Evolutionary conservation across 1,140 invertebrate genomes (phyloP).

Genomic region (Chymomyza costata): DNA sequence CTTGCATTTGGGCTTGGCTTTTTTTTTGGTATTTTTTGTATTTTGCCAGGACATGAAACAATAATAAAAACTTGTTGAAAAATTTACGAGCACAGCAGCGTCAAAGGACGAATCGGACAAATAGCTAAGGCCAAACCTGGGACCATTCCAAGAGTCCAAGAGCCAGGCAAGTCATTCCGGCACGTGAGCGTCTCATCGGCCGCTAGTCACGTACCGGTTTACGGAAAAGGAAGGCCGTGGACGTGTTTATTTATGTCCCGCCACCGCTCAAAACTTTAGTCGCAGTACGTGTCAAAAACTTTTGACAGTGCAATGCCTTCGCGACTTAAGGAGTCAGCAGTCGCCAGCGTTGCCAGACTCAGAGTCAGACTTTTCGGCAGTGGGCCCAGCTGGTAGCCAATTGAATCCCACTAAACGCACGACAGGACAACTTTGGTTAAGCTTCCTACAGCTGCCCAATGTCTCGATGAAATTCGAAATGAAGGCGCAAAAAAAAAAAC

Average conservation of each 20-base stretch:
- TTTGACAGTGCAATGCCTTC: constrained; percentile 52
- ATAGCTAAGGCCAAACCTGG: neutral
- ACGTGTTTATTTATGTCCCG: constrained; percentile 55
- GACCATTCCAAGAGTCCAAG: constrained; percentile 1
- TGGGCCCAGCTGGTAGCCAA: constrained; percentile 37
- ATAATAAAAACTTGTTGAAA: constrained; percentile 61
- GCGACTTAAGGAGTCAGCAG: constrained; percentile 34
- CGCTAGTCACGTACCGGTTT: constrained; percentile 42
- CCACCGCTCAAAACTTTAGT: constrained; percentile 54
- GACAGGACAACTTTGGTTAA: too few relatives aligned
- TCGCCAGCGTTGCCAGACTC: constrained; percentile 16
- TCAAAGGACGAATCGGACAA: constrained; percentile 46
- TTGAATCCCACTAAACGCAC: constrained; percentile 19
- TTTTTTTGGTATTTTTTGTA: constrained; percentile 2
- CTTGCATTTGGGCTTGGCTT: neutral
- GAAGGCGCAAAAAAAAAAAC: too few relatives aligned
- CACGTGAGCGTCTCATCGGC: constrained; percentile 24
- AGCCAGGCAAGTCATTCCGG: constrained; percentile 9
- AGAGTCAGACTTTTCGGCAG: constrained; percentile 12
- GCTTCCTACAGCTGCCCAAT: too few relatives aligned
- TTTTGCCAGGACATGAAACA: constrained; percentile 38
- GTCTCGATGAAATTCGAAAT: too few relatives aligned
- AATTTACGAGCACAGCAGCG: constrained; percentile 48
- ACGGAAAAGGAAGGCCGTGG: constrained; percentile 20
- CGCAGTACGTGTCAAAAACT: constrained; percentile 56